phyloP scores from a whole-genome alignment of 2,888 invertebrate species.

The Prenolepis imparis region DNA sequence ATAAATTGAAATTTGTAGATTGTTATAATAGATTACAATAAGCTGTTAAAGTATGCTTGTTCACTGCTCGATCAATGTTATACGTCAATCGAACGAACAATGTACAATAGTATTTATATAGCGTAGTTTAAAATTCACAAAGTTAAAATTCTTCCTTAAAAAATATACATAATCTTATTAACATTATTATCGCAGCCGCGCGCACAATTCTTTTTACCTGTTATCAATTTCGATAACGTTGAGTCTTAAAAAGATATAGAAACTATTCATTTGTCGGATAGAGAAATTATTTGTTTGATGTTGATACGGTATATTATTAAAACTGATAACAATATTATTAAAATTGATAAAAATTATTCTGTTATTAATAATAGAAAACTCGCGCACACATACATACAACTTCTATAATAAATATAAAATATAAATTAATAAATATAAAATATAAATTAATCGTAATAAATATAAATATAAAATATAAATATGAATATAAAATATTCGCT shows the following conservation, averaged over 20 bases:
- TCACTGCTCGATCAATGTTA: constrained; percentile 7
- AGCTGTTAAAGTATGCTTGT: constrained; percentile 47
- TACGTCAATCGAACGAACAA: not conserved
- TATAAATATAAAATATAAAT: constrained; percentile 15
- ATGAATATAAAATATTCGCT: constrained; percentile 25
- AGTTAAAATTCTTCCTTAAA: not conserved
- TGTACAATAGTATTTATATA: not conserved
- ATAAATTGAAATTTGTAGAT: constrained; percentile 49
- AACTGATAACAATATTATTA: too few relatives aligned
- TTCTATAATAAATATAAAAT: constrained; percentile 22
- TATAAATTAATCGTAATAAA: too few relatives aligned
- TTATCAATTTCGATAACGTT: constrained; percentile 11
- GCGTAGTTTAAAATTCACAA: constrained; percentile 1
- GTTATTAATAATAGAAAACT: constrained; percentile 30
- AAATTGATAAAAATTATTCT: constrained; percentile 10
- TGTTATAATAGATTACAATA: constrained; percentile 33
- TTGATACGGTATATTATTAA: not conserved
- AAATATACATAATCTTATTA: not conserved
- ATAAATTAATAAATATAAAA: constrained; percentile 27
- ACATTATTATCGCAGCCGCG: not conserved
- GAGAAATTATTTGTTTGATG: not conserved
- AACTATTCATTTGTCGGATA: not conserved
- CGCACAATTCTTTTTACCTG: not conserved
- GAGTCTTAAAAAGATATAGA: not conserved
- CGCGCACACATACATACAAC: not conserved